Percentiles rank a stretch among this genome's conserved stretches.
phyloP scores from a whole-genome alignment of 2,797 vertebrate species.

The Loriculus beryllinus region DNA sequence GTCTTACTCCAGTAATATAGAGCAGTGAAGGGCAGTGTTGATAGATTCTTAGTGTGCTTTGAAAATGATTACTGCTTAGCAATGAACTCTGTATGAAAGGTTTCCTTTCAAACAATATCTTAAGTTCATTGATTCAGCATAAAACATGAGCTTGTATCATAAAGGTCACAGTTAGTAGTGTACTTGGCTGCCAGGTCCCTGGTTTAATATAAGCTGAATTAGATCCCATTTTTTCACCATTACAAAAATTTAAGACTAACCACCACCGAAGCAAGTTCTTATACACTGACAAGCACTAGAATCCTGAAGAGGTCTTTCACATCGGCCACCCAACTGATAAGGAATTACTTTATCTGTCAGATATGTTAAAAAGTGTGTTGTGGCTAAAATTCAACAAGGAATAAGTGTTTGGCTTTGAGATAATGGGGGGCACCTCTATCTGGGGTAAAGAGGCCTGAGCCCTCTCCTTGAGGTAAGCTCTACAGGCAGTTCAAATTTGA shows the following conservation, averaged over 20 bases:
- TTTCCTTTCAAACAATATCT: conserved; percentile 58
- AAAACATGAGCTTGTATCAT: conserved; percentile 51
- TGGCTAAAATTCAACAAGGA: not conserved
- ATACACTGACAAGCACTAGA: not conserved
- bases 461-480: not conserved
- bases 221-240: not conserved
- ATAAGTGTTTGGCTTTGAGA: not conserved
- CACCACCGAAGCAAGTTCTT: not conserved
- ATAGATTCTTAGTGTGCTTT: conserved; percentile 75
- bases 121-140: conserved; percentile 60
- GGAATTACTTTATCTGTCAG: not conserved
- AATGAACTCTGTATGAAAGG: conserved; percentile 72
- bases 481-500: not conserved
- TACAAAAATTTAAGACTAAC: not conserved
- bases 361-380: not conserved
- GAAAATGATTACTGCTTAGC: conserved; percentile 79
- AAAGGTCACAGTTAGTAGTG: conserved; percentile 64
- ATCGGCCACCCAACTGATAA: not conserved
- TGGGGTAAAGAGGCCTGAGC: not conserved
- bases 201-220: conserved; percentile 26
- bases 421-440: not conserved
- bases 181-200: conserved; percentile 1
- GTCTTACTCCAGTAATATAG: conserved; percentile 68
- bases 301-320: not conserved
- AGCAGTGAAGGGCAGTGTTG: conserved; percentile 74